A percentile compares a stretch with the other conserved stretches of the same genome.
These are phyloP conservation scores for Leistus spinibarbis DNA, from an alignment of 2,888 invertebrate species.

Conservation along the genomic window DNA sequence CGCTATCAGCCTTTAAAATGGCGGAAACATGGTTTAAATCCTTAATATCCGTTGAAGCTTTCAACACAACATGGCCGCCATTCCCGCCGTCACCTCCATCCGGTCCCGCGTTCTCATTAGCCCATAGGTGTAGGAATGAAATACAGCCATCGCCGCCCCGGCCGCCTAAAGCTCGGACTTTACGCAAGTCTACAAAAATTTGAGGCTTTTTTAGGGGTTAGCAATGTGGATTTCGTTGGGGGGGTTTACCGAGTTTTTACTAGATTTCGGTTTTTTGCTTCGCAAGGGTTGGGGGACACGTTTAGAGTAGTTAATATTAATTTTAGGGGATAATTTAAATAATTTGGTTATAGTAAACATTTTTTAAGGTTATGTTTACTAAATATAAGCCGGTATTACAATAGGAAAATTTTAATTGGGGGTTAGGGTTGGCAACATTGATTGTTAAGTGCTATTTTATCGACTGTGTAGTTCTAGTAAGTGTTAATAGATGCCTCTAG, in stretches of 20 bases:
- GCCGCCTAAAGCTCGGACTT: constrained; percentile 76
- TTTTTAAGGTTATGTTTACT: not conserved
- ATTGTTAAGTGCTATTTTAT: not conserved
- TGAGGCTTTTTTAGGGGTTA: constrained; percentile 55
- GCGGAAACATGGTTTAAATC: constrained; percentile 72
- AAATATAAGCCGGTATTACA: not conserved
- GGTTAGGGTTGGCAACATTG: not conserved
- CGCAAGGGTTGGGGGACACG: constrained; percentile 55
- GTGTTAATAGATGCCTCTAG: not conserved
- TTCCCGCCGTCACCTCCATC: constrained; percentile 97
- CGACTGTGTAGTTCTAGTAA: not conserved
- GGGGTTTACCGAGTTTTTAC: constrained; percentile 53
- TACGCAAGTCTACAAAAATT: constrained; percentile 74
- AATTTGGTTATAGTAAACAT: constrained; percentile 4
- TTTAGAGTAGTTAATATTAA: constrained; percentile 43
- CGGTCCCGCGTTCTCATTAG: constrained; percentile 90
- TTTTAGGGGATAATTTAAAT: not conserved
- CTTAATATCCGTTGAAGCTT: constrained; percentile 70
- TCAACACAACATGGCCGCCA: constrained; percentile 91
- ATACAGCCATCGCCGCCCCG: constrained; percentile 93
- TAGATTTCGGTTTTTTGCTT: constrained; percentile 59
- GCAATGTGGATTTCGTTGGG: constrained; percentile 4
- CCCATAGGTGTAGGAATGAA: constrained; percentile 81
- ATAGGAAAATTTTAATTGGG: not conserved
- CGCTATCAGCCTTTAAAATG: constrained; percentile 68